phyloP scores from a whole-genome alignment of 2,113 vertebrate species.

The Podilymbus podiceps region DNA sequence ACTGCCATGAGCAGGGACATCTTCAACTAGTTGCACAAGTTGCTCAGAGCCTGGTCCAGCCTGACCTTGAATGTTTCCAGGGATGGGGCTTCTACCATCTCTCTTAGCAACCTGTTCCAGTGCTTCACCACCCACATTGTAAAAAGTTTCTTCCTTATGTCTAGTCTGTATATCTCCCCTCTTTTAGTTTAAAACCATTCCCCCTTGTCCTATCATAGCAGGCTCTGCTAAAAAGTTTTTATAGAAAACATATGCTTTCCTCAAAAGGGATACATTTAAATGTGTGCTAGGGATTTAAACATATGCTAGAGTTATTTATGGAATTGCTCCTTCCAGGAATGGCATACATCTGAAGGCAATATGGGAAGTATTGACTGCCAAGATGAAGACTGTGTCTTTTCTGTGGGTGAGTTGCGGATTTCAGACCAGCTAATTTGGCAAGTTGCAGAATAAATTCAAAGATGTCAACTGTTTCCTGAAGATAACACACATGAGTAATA shows the following conservation, averaged over 20 bases:
- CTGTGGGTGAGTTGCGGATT: background rate
- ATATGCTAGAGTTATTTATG: background rate
- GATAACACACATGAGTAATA: background rate
- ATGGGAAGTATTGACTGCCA: constrained; percentile 32
- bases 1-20: too few relatives aligned
- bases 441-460: background rate
- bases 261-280: background rate
- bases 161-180: too few relatives aligned
- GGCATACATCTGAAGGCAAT: constrained; percentile 15
- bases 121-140: too few relatives aligned
- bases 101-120: too few relatives aligned
- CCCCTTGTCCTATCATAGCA: too few relatives aligned
- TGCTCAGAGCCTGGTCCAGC: too few relatives aligned
- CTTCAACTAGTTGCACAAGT: too few relatives aligned
- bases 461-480: background rate
- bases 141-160: too few relatives aligned
- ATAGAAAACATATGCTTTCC: background rate
- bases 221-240: too few relatives aligned
- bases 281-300: background rate
- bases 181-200: too few relatives aligned
- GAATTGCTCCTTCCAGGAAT: constrained; percentile 29
- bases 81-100: too few relatives aligned
- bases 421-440: background rate
- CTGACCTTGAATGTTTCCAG: too few relatives aligned
- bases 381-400: background rate